Conservation (phyloP, 2,888 invertebrate genomes). For the Siphlonurus alternatus region DNA sequence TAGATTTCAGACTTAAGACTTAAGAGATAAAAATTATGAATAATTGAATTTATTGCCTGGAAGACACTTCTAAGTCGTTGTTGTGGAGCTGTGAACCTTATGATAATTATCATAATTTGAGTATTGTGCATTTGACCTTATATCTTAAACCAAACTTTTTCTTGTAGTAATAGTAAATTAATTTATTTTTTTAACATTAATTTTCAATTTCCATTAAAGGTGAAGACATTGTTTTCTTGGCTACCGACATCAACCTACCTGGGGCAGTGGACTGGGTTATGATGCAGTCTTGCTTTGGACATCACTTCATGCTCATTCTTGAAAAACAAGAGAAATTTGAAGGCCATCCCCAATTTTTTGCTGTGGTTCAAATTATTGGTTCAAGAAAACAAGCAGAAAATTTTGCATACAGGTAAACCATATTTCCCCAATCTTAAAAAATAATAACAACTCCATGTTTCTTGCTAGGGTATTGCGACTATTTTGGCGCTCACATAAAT, state of each 20-base stretch:
- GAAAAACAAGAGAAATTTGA: conserved; percentile 98
- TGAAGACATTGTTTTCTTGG: conserved; percentile 98
- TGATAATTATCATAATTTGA: no score
- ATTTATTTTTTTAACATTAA: no score
- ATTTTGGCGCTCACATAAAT: no score
- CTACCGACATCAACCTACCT: conserved; percentile 97
- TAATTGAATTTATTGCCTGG: no score
- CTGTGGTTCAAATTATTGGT: conserved; percentile 97
- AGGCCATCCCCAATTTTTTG: conserved; percentile 91
- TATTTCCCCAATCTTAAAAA: conserved; percentile 3
- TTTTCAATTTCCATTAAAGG: no score
- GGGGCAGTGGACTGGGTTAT: conserved; percentile 99
- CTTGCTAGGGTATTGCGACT: neutral
- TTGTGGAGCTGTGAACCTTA: no score
- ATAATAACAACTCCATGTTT: neutral
- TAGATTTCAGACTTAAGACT: no score
- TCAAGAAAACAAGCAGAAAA: conserved; percentile 97
- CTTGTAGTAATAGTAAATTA: no score
- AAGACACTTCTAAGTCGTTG: no score
- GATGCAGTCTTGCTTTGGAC: conserved; percentile 99
- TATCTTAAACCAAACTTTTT: no score
- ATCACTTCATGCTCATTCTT: conserved; percentile 97
- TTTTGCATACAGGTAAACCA: conserved; percentile 73
- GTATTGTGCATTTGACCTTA: no score
- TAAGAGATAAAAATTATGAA: no score